phyloP scores from a whole-genome alignment of 2,888 invertebrate genomes.

The Lacanobia oleracea region DNA sequence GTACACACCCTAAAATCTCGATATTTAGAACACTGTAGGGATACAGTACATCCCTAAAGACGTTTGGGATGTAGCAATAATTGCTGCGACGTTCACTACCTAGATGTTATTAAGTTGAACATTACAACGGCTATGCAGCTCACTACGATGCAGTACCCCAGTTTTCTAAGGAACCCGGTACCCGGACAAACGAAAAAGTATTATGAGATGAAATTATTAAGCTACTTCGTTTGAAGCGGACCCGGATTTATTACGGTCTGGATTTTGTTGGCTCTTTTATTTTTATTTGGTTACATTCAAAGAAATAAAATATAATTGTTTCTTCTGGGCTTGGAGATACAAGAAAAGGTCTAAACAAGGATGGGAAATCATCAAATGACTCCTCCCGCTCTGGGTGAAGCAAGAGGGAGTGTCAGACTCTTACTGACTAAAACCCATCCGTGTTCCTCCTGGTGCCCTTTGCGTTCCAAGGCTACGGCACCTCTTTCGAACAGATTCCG shows the following conservation, averaged over 20 bases:
- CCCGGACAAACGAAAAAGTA: constrained; percentile 66
- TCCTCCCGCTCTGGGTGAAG: too few species aligned
- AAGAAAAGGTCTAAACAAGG: constrained; percentile 6
- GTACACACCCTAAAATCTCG: constrained; percentile 17
- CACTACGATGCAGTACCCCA: constrained; percentile 57
- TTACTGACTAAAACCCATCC: too few species aligned
- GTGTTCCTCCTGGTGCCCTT: too few species aligned
- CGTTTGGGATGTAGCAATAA: constrained; percentile 80
- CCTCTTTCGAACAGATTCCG: too few species aligned
- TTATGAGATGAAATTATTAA: constrained; percentile 68
- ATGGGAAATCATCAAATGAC: too few species aligned
- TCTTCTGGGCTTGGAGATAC: neutral
- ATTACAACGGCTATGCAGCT: constrained; percentile 72
- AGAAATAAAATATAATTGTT: constrained; percentile 31
- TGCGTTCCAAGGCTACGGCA: too few species aligned
- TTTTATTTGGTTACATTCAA: constrained; percentile 41
- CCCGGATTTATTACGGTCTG: constrained; percentile 58
- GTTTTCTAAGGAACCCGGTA: constrained; percentile 48
- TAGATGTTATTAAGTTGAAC: constrained; percentile 79
- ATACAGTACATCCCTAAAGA: constrained; percentile 66
- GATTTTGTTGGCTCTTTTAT: constrained; percentile 41
- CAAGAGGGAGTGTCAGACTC: too few species aligned
- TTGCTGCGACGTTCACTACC: constrained; percentile 79
- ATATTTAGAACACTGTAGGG: constrained; percentile 40
- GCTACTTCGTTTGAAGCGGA: constrained; percentile 62